Percentiles rank a stretch among this genome's conserved stretches.
phyloP scores from a whole-genome alignment of 2,888 invertebrate species.

The Synergus laeviventris region DNA sequence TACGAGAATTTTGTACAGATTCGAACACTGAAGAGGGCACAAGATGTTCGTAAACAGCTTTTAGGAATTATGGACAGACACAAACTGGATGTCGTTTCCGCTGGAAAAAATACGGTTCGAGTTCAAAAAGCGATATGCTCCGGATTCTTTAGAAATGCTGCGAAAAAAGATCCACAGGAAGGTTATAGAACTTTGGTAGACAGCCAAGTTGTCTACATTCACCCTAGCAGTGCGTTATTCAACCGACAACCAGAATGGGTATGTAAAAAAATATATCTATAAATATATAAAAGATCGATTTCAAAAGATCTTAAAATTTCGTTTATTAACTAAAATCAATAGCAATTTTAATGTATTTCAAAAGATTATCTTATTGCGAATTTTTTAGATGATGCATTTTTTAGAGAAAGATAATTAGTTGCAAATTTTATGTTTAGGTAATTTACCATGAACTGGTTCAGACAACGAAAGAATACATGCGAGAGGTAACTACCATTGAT shows the following conservation, averaged over 20 bases:
- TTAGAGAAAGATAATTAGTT: background rate
- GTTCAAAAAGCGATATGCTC: conserved; percentile 99
- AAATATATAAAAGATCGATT: background rate
- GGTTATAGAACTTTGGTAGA: conserved; percentile 98
- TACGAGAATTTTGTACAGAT: conserved; percentile 99
- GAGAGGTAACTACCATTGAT: conserved; percentile 97
- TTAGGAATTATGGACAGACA: conserved; percentile 98
- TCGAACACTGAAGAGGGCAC: conserved; percentile 95
- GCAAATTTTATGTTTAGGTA: conserved; percentile 80
- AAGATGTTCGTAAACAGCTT: conserved; percentile 98
- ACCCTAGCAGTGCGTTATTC: conserved; percentile 98
- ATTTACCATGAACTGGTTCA: conserved; percentile 99
- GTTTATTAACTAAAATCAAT: background rate
- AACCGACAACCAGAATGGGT: conserved; percentile 98
- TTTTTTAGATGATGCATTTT: too few relatives aligned
- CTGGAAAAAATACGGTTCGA: conserved; percentile 95
- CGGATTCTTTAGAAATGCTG: conserved; percentile 98
- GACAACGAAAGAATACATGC: conserved; percentile 99
- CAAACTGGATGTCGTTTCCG: conserved; percentile 96
- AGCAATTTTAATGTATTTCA: too few relatives aligned
- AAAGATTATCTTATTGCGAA: too few relatives aligned
- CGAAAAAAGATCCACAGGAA: conserved; percentile 99
- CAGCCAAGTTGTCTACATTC: conserved; percentile 98
- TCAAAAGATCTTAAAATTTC: background rate
- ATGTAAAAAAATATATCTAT: conserved; percentile 44